Conservation (phyloP, 2,797 vertebrate species). For the Triplophysa yarkandensis region DNA sequence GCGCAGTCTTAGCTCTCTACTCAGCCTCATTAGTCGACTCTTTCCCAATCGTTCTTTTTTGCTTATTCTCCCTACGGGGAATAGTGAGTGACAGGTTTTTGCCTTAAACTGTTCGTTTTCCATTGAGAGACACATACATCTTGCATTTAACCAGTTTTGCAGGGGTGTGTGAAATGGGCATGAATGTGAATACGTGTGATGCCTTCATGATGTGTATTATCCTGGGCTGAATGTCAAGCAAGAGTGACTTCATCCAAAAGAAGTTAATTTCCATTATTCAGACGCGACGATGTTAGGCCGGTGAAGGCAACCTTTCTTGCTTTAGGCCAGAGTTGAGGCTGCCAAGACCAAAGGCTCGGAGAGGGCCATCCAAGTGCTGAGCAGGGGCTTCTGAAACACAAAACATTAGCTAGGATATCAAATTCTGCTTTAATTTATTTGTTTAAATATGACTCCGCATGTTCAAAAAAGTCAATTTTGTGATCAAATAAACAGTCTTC, state of each 20-base stretch:
- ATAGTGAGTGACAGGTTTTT: conserved; percentile 73
- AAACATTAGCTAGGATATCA: conserved; percentile 9
- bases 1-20: conserved; percentile 68
- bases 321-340: conserved; percentile 34
- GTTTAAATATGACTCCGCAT: too few species aligned
- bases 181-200: conserved; percentile 32
- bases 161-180: conserved; percentile 36
- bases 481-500: too few species aligned
- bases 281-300: conserved; percentile 57
- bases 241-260: conserved; percentile 71
- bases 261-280: conserved; percentile 66
- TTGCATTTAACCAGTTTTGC: conserved; percentile 35
- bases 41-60: conserved; percentile 59
- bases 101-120: conserved; percentile 70
- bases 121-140: conserved; percentile 43
- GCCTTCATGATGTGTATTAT: conserved; percentile 61
- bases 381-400: conserved; percentile 7
- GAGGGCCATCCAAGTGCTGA: conserved; percentile 25
- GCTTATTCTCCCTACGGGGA: conserved; percentile 70
- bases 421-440: conserved; percentile 27
- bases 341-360: conserved; percentile 11
- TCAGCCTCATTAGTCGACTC: conserved; percentile 50
- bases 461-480: too few species aligned
- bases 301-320: not conserved
- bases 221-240: conserved; percentile 73